Conservation (phyloP, 2,113 vertebrate genomes). For the Probosciger aterrimus region DNA sequence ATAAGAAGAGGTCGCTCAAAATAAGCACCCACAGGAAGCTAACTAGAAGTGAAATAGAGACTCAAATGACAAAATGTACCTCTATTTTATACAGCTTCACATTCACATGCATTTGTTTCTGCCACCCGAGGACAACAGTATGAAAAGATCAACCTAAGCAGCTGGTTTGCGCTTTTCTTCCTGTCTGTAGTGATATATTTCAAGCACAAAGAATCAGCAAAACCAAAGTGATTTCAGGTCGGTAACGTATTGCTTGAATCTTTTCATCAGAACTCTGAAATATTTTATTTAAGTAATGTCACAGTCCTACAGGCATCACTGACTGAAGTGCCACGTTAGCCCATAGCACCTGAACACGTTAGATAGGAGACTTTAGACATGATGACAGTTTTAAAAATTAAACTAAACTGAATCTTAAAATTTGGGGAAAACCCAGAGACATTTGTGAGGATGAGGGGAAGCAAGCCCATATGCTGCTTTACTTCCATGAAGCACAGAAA, state of each 20-base stretch:
- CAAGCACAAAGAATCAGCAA: not conserved
- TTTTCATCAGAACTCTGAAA: not conserved
- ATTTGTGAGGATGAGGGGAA: not conserved
- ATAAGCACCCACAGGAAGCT: not conserved
- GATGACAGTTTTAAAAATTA: not conserved
- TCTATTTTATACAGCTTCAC: not conserved
- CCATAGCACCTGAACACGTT: not conserved
- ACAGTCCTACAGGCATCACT: not conserved
- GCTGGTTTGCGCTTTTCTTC: not conserved
- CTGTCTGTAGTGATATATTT: not conserved
- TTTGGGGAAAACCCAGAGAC: not conserved
- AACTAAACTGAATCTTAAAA: not conserved
- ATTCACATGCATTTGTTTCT: not conserved
- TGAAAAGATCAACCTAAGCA: not conserved
- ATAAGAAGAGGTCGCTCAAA: not conserved
- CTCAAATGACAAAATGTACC: not conserved
- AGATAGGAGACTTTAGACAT: not conserved
- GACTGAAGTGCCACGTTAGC: not conserved
- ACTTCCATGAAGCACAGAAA: not conserved
- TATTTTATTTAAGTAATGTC: not conserved
- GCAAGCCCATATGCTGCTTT: fast-evolving
- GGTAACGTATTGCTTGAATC: not conserved
- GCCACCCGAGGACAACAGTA: not conserved
- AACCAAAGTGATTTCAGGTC: not conserved
- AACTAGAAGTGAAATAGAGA: not conserved